A percentile compares a stretch with the other conserved stretches of the same genome.
phyloP scores from a whole-genome alignment of 2,113 vertebrate species.

The Clinocottus analis region DNA sequence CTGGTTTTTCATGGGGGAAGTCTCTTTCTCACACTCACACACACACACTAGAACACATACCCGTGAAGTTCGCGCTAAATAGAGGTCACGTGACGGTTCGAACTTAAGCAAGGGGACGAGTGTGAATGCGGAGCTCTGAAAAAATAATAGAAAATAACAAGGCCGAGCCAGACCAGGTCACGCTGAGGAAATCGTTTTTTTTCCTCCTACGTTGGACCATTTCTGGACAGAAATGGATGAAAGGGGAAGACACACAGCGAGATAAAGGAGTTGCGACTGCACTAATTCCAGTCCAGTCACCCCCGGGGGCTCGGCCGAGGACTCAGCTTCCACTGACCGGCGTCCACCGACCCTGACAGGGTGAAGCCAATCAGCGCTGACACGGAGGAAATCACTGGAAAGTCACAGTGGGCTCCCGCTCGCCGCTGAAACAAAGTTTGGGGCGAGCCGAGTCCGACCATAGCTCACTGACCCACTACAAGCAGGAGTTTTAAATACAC shows the following conservation, averaged over 20 bases:
- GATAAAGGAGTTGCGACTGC: constrained; percentile 41
- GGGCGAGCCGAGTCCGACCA: constrained; percentile 12
- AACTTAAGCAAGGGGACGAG: constrained; percentile 7
- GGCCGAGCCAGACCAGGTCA: not conserved
- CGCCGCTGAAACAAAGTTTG: constrained; percentile 31
- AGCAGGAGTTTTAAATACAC: constrained; percentile 30
- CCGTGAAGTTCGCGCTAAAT: too few relatives aligned
- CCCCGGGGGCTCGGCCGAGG: constrained; percentile 9
- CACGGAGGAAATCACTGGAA: constrained; percentile 39
- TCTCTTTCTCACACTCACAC: not conserved
- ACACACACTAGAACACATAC: not conserved
- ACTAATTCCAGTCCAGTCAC: constrained; percentile 48
- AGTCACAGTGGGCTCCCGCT: constrained; percentile 35
- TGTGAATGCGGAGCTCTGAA: constrained; percentile 4
- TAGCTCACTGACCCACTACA: constrained; percentile 59
- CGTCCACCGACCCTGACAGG: constrained; percentile 49
- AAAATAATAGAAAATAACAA: not conserved
- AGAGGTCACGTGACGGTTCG: constrained; percentile 21
- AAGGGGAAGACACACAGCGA: not conserved
- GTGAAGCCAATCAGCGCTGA: constrained; percentile 56
- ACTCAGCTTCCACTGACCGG: constrained; percentile 54
- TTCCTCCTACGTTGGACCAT: constrained; percentile 1
- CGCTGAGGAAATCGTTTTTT: constrained; percentile 21
- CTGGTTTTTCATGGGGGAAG: constrained; percentile 37
- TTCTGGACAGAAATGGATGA: constrained; percentile 10